Percentiles rank a stretch among this genome's conserved stretches.
These are phyloP conservation scores for Lineus longissimus DNA, from an alignment of 1,140 invertebrate species.

Conservation along the genomic window DNA sequence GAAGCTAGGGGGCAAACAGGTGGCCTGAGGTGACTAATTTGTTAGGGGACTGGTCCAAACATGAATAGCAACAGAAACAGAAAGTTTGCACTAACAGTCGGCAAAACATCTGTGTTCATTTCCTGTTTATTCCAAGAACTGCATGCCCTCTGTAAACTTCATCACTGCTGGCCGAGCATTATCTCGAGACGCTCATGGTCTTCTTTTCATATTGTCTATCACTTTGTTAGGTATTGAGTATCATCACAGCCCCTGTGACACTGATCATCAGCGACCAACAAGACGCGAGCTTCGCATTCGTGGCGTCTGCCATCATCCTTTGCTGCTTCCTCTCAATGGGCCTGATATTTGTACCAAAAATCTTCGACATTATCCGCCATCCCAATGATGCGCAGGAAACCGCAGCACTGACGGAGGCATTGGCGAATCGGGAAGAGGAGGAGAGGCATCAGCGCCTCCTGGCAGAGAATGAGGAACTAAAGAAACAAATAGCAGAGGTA, in stretches of 20 bases:
- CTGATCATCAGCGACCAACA: constrained; percentile 95
- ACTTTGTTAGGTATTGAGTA: constrained; percentile 68
- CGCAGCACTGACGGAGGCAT: constrained; percentile 62
- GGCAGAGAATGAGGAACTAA: constrained; percentile 91
- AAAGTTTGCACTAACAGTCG: no score
- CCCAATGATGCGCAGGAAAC: constrained; percentile 31
- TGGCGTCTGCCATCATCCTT: constrained; percentile 90
- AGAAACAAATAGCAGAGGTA: constrained; percentile 88
- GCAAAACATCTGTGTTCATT: no score
- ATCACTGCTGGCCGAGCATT: no score
- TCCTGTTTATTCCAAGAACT: no score
- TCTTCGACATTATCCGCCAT: constrained; percentile 25
- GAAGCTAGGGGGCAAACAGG: background rate
- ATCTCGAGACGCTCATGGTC: no score
- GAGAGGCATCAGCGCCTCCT: constrained; percentile 90
- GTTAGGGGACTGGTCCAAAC: no score
- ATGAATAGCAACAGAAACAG: no score
- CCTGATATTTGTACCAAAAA: constrained; percentile 90
- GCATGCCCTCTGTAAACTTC: no score
- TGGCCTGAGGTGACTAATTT: background rate
- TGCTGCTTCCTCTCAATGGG: constrained; percentile 97
- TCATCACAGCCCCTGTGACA: constrained; percentile 95
- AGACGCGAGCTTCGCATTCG: constrained; percentile 95
- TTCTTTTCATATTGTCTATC: background rate
- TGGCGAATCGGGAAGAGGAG: constrained; percentile 83